Percentiles rank a stretch among this genome's conserved stretches.
Evolutionary conservation across 2,888 invertebrate genomes (phyloP).

Genomic region (Venustoraphidia nigricollis): DNA sequence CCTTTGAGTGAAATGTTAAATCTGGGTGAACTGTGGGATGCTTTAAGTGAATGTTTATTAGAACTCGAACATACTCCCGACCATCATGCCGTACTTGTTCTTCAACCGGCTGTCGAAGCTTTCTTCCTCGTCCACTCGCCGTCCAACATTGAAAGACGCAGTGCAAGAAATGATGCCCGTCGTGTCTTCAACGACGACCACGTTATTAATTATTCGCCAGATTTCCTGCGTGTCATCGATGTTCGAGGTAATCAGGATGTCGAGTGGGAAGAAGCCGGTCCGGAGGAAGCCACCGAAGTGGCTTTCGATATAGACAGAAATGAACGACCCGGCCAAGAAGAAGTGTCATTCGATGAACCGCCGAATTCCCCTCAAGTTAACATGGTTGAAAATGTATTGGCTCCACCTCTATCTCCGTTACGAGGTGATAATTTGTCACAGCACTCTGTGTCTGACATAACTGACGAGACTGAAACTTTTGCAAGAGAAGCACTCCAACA

Average conservation of each 20-base stretch:
- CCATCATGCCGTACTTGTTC: constrained; percentile 72
- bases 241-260: constrained; percentile 15
- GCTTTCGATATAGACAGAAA: constrained; percentile 22
- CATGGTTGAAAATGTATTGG: neutral
- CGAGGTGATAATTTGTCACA: constrained; percentile 1
- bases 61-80: constrained; percentile 72
- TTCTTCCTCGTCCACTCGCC: constrained; percentile 80
- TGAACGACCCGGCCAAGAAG: constrained; percentile 19
- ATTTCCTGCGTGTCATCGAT: constrained; percentile 8
- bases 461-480: neutral
- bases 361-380: neutral
- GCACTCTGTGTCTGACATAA: constrained; percentile 4
- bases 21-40: constrained; percentile 60
- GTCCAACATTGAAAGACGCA: neutral
- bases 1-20: constrained; percentile 55
- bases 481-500: neutral
- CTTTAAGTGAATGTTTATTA: constrained; percentile 59
- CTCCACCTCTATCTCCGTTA: constrained; percentile 3
- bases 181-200: neutral
- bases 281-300: constrained; percentile 24
- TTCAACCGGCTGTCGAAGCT: constrained; percentile 78
- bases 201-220: too few relatives aligned
- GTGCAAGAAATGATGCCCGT: neutral
- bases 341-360: constrained; percentile 7
- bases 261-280: constrained; percentile 21